Conservation (phyloP, 1,140 invertebrate species). For the Calycopis cecrops region DNA sequence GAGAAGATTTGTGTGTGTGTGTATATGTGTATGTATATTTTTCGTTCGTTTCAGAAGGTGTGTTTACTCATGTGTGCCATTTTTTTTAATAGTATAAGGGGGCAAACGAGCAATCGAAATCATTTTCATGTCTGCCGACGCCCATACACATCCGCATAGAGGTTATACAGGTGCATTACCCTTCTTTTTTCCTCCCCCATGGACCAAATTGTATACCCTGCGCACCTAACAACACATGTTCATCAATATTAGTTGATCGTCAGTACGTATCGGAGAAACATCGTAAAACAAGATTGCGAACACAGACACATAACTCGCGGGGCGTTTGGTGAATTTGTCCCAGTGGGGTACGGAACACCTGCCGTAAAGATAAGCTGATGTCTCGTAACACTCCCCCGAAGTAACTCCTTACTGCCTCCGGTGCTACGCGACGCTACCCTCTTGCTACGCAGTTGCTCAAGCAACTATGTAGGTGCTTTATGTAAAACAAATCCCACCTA, state of each 20-base stretch:
- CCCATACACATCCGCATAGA: background rate
- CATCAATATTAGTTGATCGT: too few species aligned
- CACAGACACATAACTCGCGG: conserved; percentile 49
- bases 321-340: conserved; percentile 69
- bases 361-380: conserved; percentile 73
- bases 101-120: too few species aligned
- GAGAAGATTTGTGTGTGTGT: too few species aligned
- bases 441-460: conserved; percentile 15
- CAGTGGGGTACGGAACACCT: conserved; percentile 56
- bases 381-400: conserved; percentile 70
- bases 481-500: conserved; percentile 18
- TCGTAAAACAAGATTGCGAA: conserved; percentile 27
- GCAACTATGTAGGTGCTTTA: conserved; percentile 27
- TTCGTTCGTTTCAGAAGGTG: too few species aligned
- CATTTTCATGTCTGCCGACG: too few species aligned
- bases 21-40: too few species aligned
- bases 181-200: background rate
- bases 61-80: too few species aligned
- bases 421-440: conserved; percentile 58
- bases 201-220: too few species aligned
- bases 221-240: too few species aligned
- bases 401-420: conserved; percentile 72
- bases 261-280: conserved; percentile 23
- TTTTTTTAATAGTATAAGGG: too few species aligned
- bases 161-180: conserved; percentile 15